Percentiles rank a stretch among this genome's conserved stretches.
These are phyloP conservation scores for Agrochola litura DNA, from an alignment of 2,888 invertebrate genomes.

Conservation along the genomic window DNA sequence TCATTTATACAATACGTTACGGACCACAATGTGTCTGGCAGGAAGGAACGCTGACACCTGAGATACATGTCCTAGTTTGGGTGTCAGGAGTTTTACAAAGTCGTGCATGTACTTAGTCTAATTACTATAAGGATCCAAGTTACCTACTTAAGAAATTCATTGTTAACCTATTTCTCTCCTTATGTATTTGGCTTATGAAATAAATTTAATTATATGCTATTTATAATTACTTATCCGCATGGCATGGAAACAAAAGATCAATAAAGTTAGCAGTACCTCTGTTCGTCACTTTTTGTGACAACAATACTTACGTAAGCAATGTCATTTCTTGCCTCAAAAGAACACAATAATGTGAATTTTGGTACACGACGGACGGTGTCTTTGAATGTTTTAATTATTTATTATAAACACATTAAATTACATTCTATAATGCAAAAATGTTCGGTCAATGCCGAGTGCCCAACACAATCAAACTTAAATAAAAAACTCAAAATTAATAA, in stretches of 20 bases:
- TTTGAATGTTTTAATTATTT: neutral
- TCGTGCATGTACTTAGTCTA: no score
- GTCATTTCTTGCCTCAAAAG: constrained; percentile 3
- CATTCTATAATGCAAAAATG: neutral
- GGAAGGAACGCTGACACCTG: no score
- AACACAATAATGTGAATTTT: neutral
- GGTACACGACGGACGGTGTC: neutral
- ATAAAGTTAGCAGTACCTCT: neutral
- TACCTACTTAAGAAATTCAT: no score
- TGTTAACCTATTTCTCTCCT: no score
- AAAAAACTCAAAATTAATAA: neutral
- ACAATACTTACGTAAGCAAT: constrained; percentile 2
- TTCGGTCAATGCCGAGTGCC: neutral
- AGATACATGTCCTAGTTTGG: no score
- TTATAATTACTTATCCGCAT: no score
- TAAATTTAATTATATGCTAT: no score
- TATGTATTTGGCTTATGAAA: no score
- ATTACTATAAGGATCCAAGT: no score
- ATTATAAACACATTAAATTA: neutral
- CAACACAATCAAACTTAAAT: neutral
- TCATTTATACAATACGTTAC: no score
- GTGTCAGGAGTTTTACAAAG: no score
- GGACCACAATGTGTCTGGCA: no score
- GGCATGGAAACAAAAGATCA: constrained; percentile 1
- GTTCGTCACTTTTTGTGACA: neutral